phyloP scores from a whole-genome alignment of 1,140 invertebrate species.

The Drosophila mojavensis region DNA sequence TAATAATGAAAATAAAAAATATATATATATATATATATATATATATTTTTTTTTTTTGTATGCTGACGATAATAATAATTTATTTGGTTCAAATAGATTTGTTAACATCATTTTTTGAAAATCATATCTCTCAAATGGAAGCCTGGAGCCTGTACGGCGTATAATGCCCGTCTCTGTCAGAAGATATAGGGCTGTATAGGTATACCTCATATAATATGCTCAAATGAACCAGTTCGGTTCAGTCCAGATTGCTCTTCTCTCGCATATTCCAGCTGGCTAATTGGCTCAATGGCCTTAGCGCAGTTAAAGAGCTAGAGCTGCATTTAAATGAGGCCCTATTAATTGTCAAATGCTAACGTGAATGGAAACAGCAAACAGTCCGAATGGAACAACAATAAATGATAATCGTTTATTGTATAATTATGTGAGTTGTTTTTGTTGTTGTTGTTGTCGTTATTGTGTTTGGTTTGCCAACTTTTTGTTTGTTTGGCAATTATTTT shows the following conservation, averaged over 20 bases:
- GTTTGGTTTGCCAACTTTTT: constrained; percentile 17
- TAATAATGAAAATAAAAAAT: no score
- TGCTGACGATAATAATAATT: no score
- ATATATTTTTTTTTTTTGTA: no score
- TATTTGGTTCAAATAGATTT: no score
- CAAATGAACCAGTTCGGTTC: background rate
- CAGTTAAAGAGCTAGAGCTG: constrained; percentile 14
- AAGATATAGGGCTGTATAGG: no score
- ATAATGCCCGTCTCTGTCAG: no score
- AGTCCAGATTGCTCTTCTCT: no score
- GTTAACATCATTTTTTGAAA: no score
- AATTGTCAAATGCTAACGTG: constrained; percentile 3
- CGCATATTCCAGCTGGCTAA: background rate
- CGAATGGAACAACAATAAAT: constrained; percentile 19
- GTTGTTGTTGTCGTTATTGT: background rate
- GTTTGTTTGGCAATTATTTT: background rate
- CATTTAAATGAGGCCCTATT: constrained; percentile 49
- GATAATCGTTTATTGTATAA: constrained; percentile 59
- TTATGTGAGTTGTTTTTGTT: constrained; percentile 22
- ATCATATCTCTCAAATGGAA: no score
- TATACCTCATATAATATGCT: no score
- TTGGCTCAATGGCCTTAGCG: constrained; percentile 7
- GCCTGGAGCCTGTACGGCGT: no score
- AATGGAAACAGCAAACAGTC: constrained; percentile 26
- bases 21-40: no score